Base-by-base conservation (phyloP, 2,113 vertebrate genomes). In the Forbesichthys papilliferus region DNA sequence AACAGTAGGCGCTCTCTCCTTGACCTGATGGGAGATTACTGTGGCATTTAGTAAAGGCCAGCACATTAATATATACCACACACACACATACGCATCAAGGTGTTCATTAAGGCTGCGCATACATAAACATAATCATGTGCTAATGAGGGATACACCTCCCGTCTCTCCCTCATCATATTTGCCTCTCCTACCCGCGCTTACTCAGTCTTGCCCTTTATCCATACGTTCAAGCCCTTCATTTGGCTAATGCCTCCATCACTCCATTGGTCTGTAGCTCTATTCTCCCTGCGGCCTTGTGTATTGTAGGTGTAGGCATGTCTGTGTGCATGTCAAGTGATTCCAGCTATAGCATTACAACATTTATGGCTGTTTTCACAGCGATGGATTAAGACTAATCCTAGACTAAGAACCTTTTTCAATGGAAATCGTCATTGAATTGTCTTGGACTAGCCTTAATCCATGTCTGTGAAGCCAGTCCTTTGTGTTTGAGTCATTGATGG, bases 11-110 rank as follows among this genome's bases (percentile, higher is more conserved):
- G 68, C 75, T 74, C 83, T 90, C 85, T 88, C 88, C 93, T 47
- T 95, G 94, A 94, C 94, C 92, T 90, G 94, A 95, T 94, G 93
- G 92, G 92, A 95, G 93, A 95, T 94, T 92, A 94, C 90, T 78
- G 77, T 94, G 95, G 94, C 93, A 95, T 95, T 95, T 95, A 82
- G 85, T 79, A 96, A 97, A 96, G 94, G 94, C 92, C 93, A 95
- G 74, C 64, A 65, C 86, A 93, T 95, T 94, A 94, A 90, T 92
- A 89, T 89, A 77, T 80, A 87, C 82, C 75, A 74, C 68, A 78
- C 76, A 76, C 66, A 48, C 47, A 12, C 12, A 8, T 55, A 61
- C 12, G 13, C 59, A 14, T 36, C 27, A 27, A 27, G 27, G 27
- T 27, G 27, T 27, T 27, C 27, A 27, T 27, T 27, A 27, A 27